phyloP scores from a whole-genome alignment of 2,888 invertebrate genomes.

The Tribolium freemani region DNA sequence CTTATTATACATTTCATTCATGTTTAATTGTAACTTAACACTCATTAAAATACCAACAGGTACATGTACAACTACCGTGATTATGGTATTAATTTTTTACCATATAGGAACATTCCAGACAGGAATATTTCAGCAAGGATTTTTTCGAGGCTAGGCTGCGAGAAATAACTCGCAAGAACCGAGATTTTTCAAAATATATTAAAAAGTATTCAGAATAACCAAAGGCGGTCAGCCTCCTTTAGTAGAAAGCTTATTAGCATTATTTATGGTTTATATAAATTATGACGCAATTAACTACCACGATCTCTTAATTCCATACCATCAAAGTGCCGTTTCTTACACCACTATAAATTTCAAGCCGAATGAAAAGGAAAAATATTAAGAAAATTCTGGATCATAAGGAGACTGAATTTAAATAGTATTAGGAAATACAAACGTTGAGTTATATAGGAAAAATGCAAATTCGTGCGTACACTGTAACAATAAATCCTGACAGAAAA shows the following conservation, averaged over 20 bases:
- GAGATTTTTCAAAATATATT: neutral
- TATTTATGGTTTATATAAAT: neutral
- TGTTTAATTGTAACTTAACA: neutral
- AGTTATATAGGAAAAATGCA: neutral
- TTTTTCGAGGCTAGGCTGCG: neutral
- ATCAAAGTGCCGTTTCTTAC: neutral
- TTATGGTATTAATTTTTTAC: neutral
- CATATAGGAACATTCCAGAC: neutral
- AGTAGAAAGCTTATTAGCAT: neutral
- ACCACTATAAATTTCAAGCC: no score
- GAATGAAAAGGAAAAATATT: neutral
- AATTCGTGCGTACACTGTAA: neutral
- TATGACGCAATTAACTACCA: neutral
- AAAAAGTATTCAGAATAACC: neutral
- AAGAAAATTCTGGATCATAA: neutral
- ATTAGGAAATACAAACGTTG: neutral
- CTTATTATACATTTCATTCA: neutral
- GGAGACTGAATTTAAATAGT: no score
- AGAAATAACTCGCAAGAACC: neutral
- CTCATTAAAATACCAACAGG: neutral
- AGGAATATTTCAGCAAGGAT: neutral
- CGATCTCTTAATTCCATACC: neutral
- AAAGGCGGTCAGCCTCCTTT: neutral
- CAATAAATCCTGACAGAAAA: neutral
- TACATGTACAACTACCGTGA: neutral